Evolutionary conservation across 2,888 invertebrate species (phyloP).

Genomic region (Acanthosepion lycidas): DNA sequence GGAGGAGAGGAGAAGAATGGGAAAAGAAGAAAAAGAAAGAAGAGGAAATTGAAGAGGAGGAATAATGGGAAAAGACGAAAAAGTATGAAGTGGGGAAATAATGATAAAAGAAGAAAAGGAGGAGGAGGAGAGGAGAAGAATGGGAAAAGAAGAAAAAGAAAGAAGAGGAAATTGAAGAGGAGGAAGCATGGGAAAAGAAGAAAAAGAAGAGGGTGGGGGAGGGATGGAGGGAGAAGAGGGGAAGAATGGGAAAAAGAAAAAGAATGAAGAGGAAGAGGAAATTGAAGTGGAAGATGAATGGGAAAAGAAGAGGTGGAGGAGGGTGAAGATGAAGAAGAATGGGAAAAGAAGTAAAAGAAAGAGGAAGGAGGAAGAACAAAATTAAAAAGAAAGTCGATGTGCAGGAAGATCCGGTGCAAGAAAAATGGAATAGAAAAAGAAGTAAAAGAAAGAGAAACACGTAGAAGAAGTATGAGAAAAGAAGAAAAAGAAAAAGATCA

Average conservation of each 20-base stretch:
- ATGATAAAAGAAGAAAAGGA: background rate
- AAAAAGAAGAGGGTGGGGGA: background rate
- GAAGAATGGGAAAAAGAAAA: background rate
- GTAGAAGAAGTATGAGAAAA: background rate
- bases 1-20: background rate
- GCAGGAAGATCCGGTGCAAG: background rate
- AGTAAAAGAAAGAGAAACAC: background rate
- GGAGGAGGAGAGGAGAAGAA: background rate
- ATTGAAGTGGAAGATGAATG: background rate
- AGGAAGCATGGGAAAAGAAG: background rate
- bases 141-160: background rate
- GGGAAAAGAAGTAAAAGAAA: background rate
- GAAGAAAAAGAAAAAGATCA: background rate
- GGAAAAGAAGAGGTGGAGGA: background rate
- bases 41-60: background rate
- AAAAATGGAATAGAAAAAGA: background rate
- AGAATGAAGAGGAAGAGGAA: background rate
- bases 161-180: background rate
- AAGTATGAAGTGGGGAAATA: too few species aligned
- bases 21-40: background rate
- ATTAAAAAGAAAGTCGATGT: too few species aligned
- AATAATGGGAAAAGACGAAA: background rate
- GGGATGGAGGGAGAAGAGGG: background rate
- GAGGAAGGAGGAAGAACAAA: background rate
- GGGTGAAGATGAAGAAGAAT: background rate